Conservation (phyloP, 1,140 invertebrate species). For the Frieseomelitta varia region DNA sequence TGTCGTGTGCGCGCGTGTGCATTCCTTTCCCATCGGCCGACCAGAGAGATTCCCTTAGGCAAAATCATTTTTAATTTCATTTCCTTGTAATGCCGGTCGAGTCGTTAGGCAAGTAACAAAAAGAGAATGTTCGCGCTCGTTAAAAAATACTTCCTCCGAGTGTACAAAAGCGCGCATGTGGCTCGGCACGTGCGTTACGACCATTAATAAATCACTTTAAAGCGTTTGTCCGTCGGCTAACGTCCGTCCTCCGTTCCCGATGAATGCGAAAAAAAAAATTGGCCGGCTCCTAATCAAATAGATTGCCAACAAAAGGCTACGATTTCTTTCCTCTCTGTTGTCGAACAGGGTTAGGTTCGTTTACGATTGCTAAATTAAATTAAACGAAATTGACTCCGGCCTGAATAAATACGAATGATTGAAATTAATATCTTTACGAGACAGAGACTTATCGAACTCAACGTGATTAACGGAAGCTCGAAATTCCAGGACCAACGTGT, state of each 20-base stretch:
- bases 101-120: constrained; percentile 60
- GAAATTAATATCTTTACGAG: not conserved
- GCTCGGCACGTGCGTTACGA: constrained; percentile 56
- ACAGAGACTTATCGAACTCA: not conserved
- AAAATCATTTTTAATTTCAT: constrained; percentile 58
- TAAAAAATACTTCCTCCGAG: constrained; percentile 56
- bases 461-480: too few relatives aligned
- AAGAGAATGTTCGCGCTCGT: constrained; percentile 59
- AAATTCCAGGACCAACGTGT: too few relatives aligned
- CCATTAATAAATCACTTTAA: constrained; percentile 72
- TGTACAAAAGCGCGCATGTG: constrained; percentile 37
- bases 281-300: not conserved
- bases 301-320: not conserved
- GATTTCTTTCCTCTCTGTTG: too few relatives aligned
- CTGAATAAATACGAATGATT: not conserved
- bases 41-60: constrained; percentile 23
- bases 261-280: constrained; percentile 6
- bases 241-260: constrained; percentile 20
- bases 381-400: not conserved
- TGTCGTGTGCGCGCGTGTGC: too few relatives aligned
- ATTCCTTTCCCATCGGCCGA: not conserved
- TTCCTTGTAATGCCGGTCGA: constrained; percentile 7
- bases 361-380: not conserved
- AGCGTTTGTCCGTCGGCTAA: constrained; percentile 60
- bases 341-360: too few relatives aligned